A percentile compares a stretch with the other conserved stretches of the same genome.
Conservation (phyloP, 2,888 invertebrate genomes). For the Seira sanloemensis region DNA sequence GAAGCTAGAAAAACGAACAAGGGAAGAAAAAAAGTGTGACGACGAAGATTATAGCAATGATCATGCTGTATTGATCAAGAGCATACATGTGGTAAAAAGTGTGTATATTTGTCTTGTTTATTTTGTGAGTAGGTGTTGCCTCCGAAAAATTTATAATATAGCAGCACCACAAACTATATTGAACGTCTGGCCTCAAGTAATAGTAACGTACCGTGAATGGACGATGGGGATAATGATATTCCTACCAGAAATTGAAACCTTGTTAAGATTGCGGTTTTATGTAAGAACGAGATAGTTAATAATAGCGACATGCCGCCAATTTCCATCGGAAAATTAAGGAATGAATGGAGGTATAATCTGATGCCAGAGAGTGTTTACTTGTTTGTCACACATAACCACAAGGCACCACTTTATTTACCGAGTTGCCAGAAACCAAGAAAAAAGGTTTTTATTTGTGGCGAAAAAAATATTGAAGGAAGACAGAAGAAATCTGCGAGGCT, state of each 20-base stretch:
- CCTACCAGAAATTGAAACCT: constrained; percentile 46
- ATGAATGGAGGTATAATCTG: not conserved
- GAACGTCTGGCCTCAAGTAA: constrained; percentile 38
- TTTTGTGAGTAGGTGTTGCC: constrained; percentile 13
- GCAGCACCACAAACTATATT: constrained; percentile 21
- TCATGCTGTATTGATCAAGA: constrained; percentile 9
- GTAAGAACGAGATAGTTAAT: not conserved
- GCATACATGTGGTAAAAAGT: not conserved
- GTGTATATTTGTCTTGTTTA: constrained; percentile 1
- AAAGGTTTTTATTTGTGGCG: constrained; percentile 10
- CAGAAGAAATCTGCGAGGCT: not conserved
- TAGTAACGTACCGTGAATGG: constrained; percentile 40
- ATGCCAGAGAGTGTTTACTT: not conserved
- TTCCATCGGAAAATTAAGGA: constrained; percentile 10
- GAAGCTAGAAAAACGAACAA: constrained; percentile 42
- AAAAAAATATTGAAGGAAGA: constrained; percentile 31
- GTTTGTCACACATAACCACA: constrained; percentile 14
- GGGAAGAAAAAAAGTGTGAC: constrained; percentile 28
- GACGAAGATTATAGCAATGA: constrained; percentile 26
- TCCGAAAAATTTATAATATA: constrained; percentile 28
- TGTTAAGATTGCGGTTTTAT: constrained; percentile 26
- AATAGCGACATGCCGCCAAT: not conserved
- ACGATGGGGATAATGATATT: constrained; percentile 44
- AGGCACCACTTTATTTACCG: constrained; percentile 8
- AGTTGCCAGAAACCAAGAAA: constrained; percentile 1